Evolutionary conservation across 2,888 invertebrate species (phyloP), one percentile per base, ranked within the genome.

Genomic region (Sinotaia quadrata): DNA sequence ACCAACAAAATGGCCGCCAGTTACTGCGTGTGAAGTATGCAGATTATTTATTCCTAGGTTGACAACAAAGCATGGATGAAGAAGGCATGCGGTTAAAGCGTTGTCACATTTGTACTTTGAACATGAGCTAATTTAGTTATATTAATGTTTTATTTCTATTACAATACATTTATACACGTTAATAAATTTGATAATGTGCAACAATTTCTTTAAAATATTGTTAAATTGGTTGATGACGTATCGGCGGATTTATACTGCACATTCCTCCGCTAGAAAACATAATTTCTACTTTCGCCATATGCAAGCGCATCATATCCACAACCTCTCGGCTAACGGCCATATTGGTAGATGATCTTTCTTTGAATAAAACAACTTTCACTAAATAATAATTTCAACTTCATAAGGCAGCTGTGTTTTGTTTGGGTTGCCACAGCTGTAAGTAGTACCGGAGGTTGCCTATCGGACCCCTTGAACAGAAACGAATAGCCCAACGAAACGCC

Each of bases 391-490:
- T 31, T 37, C 29, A n/a, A 24, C 3, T 29, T 21, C 21, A 10
- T n/a, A 41, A 21, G 21, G 24, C 24, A 12, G n/a, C 47, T 37
- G 41, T 54, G n/a, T n/a, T 24, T 15, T 31, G n/a, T n/a, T 36
- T 36, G 29, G 24, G 15, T 12, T 47, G 54, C 57, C 59, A 49
- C 52, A 67, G 67, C 61, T 56, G 75, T 71, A 80, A 80, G 78
- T 82, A 80, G 80, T 80, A 71, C 79, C 80, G 72, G 72, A 67
- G 72, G 67, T 54, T 67, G 69, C 59, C 62, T 68, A 72, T 70
- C 58, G 69, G 52, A 71, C 80, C 76, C 80, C 78, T 75, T 78
- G 79, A 75, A 75, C 78, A 72, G 77, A 76, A 77, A 75, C 75
- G 75, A 76, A 78, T 76, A 78, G 78, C 73, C 78, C 72, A 72